Conservation (phyloP, 2,797 vertebrate species). For the Hemibagrus guttatus region DNA sequence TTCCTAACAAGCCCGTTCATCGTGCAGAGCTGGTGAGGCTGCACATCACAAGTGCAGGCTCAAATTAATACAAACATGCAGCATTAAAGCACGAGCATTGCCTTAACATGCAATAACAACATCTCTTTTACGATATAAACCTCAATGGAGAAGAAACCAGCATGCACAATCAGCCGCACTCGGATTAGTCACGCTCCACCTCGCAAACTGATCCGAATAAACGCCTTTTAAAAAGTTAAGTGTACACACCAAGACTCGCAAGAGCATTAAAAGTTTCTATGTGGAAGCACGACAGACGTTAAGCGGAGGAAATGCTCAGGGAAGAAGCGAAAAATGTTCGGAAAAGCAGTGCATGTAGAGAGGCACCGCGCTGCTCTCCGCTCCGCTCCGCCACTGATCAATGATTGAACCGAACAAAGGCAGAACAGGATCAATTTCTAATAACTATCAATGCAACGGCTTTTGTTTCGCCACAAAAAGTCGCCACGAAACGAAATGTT, state of each 20-base stretch:
- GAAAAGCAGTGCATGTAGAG: constrained; percentile 56
- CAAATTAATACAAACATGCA: not conserved
- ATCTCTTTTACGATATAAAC: not conserved
- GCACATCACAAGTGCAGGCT: not conserved
- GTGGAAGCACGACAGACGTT: constrained; percentile 39
- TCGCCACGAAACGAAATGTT: constrained; percentile 43
- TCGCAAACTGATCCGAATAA: constrained; percentile 59
- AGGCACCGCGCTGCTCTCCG: constrained; percentile 52
- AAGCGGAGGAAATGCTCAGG: constrained; percentile 23
- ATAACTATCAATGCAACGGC: constrained; percentile 88
- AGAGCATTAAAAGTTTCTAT: constrained; percentile 79
- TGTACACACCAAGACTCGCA: constrained; percentile 61
- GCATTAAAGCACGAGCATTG: not conserved
- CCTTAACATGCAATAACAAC: not conserved
- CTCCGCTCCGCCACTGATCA: constrained; percentile 79
- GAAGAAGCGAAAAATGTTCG: constrained; percentile 9
- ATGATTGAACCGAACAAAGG: constrained; percentile 98
- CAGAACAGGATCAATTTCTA: constrained; percentile 92
- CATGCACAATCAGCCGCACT: constrained; percentile 31
- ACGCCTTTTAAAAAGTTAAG: constrained; percentile 70
- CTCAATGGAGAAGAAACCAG: not conserved
- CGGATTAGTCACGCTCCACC: constrained; percentile 57
- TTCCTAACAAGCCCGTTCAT: constrained; percentile 1
- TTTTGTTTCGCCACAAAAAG: constrained; percentile 52
- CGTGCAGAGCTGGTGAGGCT: not conserved